Conservation (phyloP, 2,888 invertebrate genomes). For the Aethes cnicana region DNA sequence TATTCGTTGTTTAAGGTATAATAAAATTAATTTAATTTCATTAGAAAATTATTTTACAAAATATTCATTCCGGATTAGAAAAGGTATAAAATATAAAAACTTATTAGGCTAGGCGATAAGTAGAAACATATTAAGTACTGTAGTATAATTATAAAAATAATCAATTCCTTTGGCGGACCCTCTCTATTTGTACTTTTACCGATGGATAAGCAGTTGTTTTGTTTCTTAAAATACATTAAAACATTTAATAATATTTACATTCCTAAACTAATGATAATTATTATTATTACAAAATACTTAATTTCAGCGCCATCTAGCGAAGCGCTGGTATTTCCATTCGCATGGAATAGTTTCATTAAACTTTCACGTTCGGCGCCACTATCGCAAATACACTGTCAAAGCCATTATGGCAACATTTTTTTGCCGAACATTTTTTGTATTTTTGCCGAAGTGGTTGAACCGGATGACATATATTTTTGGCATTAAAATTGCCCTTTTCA, state of each 20-base stretch:
- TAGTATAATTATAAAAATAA: constrained; percentile 5
- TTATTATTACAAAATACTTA: constrained; percentile 36
- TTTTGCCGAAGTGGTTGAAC: no score
- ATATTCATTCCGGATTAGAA: no score
- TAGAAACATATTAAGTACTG: constrained; percentile 1
- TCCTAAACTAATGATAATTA: not conserved
- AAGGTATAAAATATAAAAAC: not conserved
- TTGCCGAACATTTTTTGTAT: no score
- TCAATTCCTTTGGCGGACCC: constrained; percentile 15
- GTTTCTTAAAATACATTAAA: not conserved
- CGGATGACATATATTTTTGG: no score
- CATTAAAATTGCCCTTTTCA: no score
- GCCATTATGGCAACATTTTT: no score
- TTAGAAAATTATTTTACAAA: constrained; percentile 14
- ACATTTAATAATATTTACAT: constrained; percentile 25
- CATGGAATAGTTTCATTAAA: not conserved
- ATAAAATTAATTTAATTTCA: constrained; percentile 3
- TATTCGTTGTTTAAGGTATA: constrained; percentile 19
- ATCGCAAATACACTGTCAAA: no score
- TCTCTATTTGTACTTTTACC: constrained; percentile 19
- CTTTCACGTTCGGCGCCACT: no score
- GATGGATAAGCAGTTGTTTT: constrained; percentile 3
- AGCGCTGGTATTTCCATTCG: not conserved
- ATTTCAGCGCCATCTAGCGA: constrained; percentile 43
- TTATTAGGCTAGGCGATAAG: no score